Conservation (phyloP, 2,113 vertebrate genomes). For the Myodes glareolus region DNA sequence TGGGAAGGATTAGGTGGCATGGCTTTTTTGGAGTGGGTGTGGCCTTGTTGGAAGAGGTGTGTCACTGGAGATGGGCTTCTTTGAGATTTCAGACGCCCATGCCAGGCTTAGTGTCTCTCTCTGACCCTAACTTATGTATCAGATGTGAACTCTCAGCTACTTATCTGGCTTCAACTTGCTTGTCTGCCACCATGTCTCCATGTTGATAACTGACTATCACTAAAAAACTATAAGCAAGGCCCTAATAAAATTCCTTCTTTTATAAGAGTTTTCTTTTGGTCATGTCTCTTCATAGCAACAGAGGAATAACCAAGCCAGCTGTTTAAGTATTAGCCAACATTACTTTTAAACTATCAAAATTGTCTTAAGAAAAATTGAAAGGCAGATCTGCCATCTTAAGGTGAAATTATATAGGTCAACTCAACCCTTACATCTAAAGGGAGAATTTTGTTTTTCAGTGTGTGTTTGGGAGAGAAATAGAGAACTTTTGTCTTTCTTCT, state of each 20-base stretch:
- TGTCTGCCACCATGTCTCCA: neutral
- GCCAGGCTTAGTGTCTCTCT: neutral
- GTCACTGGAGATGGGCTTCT: neutral
- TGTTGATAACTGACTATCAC: neutral
- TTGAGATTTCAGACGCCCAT: neutral
- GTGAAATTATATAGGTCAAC: neutral
- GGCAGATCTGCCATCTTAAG: neutral
- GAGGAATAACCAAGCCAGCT: neutral
- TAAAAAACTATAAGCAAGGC: neutral
- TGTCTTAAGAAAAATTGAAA: slow-evolving; percentile 43
- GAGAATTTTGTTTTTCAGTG: neutral
- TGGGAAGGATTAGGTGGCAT: neutral
- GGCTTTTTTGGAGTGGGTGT: neutral
- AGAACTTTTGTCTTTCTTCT: neutral
- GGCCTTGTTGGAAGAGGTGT: neutral
- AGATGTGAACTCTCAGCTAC: neutral
- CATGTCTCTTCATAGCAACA: neutral
- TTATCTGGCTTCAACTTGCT: neutral
- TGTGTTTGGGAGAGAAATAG: neutral
- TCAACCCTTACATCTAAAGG: neutral
- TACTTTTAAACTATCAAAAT: slow-evolving; percentile 16
- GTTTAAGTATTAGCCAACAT: neutral
- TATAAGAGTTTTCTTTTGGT: neutral
- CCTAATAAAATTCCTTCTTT: neutral
- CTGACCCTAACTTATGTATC: neutral